These are phyloP conservation scores for Nesoenas mayeri DNA, from an alignment of 2,113 vertebrate genomes.

Conservation along the genomic window DNA sequence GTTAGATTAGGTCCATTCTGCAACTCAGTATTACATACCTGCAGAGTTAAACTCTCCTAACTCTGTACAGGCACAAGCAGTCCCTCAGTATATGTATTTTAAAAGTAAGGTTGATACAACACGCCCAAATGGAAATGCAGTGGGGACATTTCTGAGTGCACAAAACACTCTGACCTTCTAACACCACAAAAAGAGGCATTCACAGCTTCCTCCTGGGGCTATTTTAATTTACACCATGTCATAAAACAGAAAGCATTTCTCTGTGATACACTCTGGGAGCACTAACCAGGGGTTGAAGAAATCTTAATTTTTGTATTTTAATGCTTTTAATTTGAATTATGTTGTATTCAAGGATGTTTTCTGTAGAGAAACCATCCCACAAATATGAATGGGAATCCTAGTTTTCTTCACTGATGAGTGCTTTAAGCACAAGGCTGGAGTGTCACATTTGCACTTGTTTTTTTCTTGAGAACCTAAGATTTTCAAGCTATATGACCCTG, in stretches of 20 bases:
- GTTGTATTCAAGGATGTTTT: background rate
- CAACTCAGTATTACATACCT: background rate
- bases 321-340: background rate
- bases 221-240: background rate
- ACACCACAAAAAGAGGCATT: background rate
- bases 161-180: background rate
- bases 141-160: background rate
- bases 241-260: background rate
- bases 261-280: background rate
- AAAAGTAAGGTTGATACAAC: background rate
- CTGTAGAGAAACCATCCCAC: background rate
- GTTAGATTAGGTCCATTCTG: background rate
- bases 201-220: background rate
- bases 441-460: background rate
- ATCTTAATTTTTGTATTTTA: background rate
- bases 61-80: background rate
- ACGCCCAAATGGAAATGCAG: background rate
- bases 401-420: background rate
- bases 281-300: background rate
- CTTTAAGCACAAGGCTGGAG: background rate
- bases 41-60: background rate
- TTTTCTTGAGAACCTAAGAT: background rate
- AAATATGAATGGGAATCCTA: background rate
- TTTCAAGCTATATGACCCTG: background rate
- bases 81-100: background rate